Evolutionary conservation across 1,140 invertebrate species (phyloP).

Genomic region (Telenomus remus): DNA sequence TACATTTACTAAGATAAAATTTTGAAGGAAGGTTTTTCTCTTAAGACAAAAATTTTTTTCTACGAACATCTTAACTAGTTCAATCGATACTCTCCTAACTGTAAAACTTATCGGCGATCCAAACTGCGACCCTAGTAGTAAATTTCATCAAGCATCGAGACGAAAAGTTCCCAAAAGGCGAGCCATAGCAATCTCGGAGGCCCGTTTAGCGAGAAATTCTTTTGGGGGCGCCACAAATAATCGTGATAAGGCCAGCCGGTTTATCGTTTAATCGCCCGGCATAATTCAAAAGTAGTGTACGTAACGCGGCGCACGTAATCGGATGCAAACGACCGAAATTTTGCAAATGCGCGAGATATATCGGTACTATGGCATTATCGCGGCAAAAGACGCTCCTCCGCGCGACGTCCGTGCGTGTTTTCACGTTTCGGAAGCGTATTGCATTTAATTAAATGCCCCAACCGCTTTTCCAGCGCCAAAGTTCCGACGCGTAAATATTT

Average conservation of each 20-base stretch:
- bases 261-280: conserved; percentile 50
- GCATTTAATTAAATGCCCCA: conserved; percentile 44
- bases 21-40: too few species aligned
- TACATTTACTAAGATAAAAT: too few species aligned
- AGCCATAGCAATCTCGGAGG: conserved; percentile 5
- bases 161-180: conserved; percentile 34
- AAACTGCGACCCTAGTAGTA: conserved; percentile 33
- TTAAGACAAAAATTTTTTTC: too few species aligned
- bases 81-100: conserved; percentile 29
- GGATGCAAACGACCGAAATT: conserved; percentile 53
- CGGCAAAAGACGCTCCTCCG: conserved; percentile 20
- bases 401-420: conserved; percentile 34
- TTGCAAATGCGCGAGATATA: conserved; percentile 45
- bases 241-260: conserved; percentile 50
- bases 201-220: conserved; percentile 22
- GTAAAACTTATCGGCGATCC: conserved; percentile 40
- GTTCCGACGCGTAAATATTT: conserved; percentile 22
- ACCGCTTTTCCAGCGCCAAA: not conserved
- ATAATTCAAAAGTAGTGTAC: conserved; percentile 56
- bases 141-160: conserved; percentile 28
- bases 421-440: conserved; percentile 37
- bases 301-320: conserved; percentile 27
- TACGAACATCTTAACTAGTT: not conserved
- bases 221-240: conserved; percentile 41
- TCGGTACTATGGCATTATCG: conserved; percentile 42